Conservation (phyloP, 2,888 invertebrate genomes). For the Clistopyga incitator region DNA sequence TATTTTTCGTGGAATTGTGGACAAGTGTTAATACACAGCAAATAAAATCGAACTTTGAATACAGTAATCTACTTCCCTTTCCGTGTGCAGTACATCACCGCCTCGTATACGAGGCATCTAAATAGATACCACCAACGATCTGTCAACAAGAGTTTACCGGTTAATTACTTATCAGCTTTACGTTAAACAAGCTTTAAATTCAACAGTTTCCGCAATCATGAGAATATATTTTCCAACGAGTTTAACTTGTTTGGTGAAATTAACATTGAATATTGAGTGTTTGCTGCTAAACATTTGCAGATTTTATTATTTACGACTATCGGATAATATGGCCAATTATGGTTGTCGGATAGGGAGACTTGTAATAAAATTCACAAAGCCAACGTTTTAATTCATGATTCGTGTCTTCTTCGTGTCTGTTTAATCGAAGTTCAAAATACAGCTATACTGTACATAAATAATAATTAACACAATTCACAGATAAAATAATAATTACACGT, state of each 20-base stretch:
- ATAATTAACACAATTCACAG: too few species aligned
- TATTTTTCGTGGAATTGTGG: conserved; percentile 57
- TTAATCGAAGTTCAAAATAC: too few species aligned
- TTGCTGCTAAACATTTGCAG: background rate
- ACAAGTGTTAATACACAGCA: conserved; percentile 38
- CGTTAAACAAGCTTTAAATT: conserved; percentile 8
- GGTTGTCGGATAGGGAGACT: background rate
- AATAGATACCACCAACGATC: conserved; percentile 12
- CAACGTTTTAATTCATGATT: background rate
- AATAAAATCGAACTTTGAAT: conserved; percentile 56
- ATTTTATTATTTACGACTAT: background rate
- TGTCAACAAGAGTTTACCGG: background rate
- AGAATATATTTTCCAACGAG: conserved; percentile 10
- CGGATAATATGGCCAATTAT: background rate
- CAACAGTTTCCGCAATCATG: background rate
- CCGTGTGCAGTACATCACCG: background rate
- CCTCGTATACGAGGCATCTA: background rate
- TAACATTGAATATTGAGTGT: background rate
- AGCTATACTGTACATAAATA: too few species aligned
- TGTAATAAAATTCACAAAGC: background rate
- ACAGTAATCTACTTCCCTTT: conserved; percentile 15
- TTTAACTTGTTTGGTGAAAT: background rate
- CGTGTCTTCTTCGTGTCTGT: too few species aligned
- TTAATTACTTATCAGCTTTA: background rate
- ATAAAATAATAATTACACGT: too few species aligned